Evolutionary conservation across 2,113 vertebrate species (phyloP).

Genomic region (Aleadryas rufinucha): DNA sequence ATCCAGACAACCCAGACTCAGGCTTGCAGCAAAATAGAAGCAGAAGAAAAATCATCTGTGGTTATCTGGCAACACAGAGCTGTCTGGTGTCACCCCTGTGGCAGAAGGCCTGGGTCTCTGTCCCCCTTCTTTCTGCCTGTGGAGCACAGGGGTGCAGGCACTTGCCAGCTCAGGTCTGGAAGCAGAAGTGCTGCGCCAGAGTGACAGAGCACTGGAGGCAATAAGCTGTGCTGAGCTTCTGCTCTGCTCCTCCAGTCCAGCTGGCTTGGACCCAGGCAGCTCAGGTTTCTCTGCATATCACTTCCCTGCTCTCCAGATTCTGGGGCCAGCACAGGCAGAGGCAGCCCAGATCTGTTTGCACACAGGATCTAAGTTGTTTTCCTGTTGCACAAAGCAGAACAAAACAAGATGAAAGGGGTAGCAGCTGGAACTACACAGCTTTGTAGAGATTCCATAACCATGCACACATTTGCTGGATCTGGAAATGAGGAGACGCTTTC

Average conservation of each 20-base stretch:
- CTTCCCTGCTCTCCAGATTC: neutral
- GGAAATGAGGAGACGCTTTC: neutral
- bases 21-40: neutral
- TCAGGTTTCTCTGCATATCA: neutral
- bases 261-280: neutral
- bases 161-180: neutral
- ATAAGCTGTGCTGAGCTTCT: neutral
- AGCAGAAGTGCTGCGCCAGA: neutral
- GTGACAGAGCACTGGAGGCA: neutral
- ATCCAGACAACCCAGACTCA: neutral
- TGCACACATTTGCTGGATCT: neutral
- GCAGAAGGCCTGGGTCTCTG: neutral
- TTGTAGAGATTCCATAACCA: neutral
- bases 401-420: neutral
- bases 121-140: neutral
- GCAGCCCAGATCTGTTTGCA: neutral
- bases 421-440: slow-evolving; percentile 8
- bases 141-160: neutral
- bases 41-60: neutral
- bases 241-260: neutral
- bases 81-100: neutral
- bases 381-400: neutral
- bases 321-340: neutral
- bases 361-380: neutral
- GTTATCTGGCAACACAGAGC: neutral